These are phyloP conservation scores for Fabriciana adippe DNA, from an alignment of 2,888 invertebrate species.

Conservation along the genomic window DNA sequence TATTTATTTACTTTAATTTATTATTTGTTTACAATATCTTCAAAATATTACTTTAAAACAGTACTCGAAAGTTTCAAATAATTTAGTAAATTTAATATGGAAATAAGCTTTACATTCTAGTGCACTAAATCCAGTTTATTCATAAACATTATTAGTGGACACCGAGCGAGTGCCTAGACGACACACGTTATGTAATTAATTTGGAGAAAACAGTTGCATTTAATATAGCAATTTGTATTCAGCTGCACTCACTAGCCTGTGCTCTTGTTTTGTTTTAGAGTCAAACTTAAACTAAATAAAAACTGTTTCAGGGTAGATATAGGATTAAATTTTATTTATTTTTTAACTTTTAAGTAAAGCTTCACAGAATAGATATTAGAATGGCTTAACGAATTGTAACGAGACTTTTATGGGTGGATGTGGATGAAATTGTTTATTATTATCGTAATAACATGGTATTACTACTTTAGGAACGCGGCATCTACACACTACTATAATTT, in stretches of 20 bases:
- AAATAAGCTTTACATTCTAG: neutral
- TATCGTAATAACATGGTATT: too few species aligned
- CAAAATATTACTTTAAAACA: too few species aligned
- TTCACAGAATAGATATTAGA: too few species aligned
- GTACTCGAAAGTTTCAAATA: too few species aligned
- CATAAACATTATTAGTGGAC: slow-evolving; percentile 37
- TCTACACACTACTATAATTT: too few species aligned
- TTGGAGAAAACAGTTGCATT: slow-evolving; percentile 54
- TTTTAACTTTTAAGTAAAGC: neutral
- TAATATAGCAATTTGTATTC: slow-evolving; percentile 64
- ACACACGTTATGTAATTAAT: slow-evolving; percentile 57
- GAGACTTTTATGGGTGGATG: too few species aligned
- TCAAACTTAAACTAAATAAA: slow-evolving; percentile 14
- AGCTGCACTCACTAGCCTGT: slow-evolving; percentile 46
- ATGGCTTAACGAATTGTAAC: too few species aligned
- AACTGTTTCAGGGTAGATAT: slow-evolving; percentile 5
- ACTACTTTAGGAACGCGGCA: too few species aligned
- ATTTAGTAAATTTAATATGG: too few species aligned
- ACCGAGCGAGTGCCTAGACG: slow-evolving; percentile 31
- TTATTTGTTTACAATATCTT: neutral
- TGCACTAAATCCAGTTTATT: slow-evolving; percentile 17
- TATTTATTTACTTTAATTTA: neutral
- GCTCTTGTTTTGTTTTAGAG: slow-evolving; percentile 51
- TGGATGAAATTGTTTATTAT: too few species aligned
- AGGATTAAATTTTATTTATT: slow-evolving; percentile 6